These are phyloP conservation scores for Hypercompe scribonia DNA, from an alignment of 2,888 invertebrate genomes.

Conservation along the genomic window DNA sequence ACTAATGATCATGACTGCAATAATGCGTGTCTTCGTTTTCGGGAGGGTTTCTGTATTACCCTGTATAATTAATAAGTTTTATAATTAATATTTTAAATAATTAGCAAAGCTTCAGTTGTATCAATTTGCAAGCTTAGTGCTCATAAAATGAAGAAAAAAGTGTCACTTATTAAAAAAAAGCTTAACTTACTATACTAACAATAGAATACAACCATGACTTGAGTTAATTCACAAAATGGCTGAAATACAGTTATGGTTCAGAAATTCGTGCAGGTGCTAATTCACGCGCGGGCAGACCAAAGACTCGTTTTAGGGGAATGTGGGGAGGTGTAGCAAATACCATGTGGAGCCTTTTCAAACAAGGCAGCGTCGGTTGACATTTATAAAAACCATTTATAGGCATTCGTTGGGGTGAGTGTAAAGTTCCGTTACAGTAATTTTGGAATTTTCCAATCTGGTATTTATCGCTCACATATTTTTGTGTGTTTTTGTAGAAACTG, in stretches of 20 bases:
- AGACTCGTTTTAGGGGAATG: constrained; percentile 10
- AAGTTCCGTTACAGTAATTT: neutral
- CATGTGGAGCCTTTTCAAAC: constrained; percentile 32
- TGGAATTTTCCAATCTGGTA: neutral
- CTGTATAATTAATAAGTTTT: neutral
- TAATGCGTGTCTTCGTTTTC: neutral
- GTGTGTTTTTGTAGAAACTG: neutral
- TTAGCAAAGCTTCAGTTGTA: neutral
- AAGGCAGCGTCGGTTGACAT: constrained; percentile 20
- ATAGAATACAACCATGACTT: neutral
- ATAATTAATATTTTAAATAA: neutral
- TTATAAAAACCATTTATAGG: constrained; percentile 18
- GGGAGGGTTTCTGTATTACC: neutral
- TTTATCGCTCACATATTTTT: neutral
- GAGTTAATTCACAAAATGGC: neutral
- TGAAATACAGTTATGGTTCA: neutral
- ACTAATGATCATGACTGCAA: neutral
- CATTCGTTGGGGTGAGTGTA: constrained; percentile 2
- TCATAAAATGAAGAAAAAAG: neutral
- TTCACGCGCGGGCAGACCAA: constrained; percentile 12
- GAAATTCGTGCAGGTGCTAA: constrained; percentile 30
- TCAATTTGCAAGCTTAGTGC: neutral
- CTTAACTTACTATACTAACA: neutral
- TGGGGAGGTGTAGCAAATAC: constrained; percentile 19
- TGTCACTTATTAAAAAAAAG: neutral